Percentiles rank a stretch among this genome's conserved stretches.
These are phyloP conservation scores for Cheilosia soror DNA, from an alignment of 2,888 invertebrate species.

Conservation along the genomic window DNA sequence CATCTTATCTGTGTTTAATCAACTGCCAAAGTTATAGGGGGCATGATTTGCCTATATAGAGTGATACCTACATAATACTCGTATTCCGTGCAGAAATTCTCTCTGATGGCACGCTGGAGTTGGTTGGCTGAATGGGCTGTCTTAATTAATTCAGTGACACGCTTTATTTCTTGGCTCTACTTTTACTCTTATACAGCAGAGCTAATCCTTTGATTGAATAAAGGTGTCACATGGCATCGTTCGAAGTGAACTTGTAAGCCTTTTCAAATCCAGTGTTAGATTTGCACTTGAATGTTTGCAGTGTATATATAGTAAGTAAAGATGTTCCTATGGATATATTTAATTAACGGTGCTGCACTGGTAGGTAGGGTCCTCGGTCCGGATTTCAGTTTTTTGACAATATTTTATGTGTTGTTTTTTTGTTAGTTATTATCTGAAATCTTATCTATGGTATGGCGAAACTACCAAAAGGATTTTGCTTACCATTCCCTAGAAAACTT, in stretches of 20 bases:
- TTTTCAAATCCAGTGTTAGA: not conserved
- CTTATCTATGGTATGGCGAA: no score
- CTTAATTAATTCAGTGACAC: slow-evolving; percentile 60
- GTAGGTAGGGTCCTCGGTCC: no score
- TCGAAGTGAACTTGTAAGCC: slow-evolving; percentile 5
- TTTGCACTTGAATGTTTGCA: not conserved
- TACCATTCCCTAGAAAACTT: no score
- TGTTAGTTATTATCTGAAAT: no score
- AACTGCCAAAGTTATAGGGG: slow-evolving; percentile 10
- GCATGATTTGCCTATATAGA: slow-evolving; percentile 20
- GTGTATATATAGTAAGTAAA: not conserved
- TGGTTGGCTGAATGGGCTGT: not conserved
- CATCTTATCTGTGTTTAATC: slow-evolving; percentile 36
- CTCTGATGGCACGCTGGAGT: not conserved
- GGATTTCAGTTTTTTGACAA: no score
- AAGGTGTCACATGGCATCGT: slow-evolving; percentile 10
- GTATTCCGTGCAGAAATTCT: slow-evolving; percentile 14
- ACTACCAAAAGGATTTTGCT: no score
- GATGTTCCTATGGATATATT: not conserved
- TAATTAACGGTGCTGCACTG: not conserved
- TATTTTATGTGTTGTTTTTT: no score
- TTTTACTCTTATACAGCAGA: not conserved
- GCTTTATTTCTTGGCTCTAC: not conserved
- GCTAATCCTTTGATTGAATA: slow-evolving; percentile 24
- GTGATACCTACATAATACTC: not conserved